These are phyloP conservation scores for Sphenodon punctatus DNA, from an alignment of 2,797 vertebrate genomes.

Conservation along the genomic window DNA sequence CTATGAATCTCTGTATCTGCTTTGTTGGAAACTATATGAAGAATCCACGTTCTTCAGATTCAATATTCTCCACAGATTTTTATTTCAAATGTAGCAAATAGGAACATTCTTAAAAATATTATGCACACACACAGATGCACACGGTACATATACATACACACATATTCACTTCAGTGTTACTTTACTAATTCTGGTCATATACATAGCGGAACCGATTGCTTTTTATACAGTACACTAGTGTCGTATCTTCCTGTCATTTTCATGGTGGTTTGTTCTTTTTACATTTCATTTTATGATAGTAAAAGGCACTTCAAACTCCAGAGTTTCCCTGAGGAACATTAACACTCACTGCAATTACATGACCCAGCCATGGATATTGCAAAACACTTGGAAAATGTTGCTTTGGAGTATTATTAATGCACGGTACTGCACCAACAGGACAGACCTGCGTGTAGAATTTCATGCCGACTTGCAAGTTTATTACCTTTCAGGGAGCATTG, in stretches of 20 bases:
- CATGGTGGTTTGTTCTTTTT: constrained; percentile 9
- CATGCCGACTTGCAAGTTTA: constrained; percentile 23
- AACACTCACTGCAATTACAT: constrained; percentile 39
- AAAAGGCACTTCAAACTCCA: constrained; percentile 30
- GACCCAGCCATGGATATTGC: constrained; percentile 28
- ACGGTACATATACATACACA: neutral
- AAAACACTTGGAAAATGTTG: constrained; percentile 60
- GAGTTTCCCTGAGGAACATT: constrained; percentile 5
- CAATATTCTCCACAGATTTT: too few relatives aligned
- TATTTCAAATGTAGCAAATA: too few relatives aligned
- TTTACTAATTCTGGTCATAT: neutral
- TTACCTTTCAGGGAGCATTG: neutral
- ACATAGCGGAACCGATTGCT: neutral
- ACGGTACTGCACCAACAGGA: constrained; percentile 34
- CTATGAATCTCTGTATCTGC: too few relatives aligned
- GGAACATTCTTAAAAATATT: neutral
- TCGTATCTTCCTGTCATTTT: constrained; percentile 24
- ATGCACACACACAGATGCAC: neutral
- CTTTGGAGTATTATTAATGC: constrained; percentile 51
- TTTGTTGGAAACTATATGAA: too few relatives aligned
- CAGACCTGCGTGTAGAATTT: constrained; percentile 27
- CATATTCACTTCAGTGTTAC: neutral
- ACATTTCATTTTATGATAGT: constrained; percentile 27
- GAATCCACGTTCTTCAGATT: too few relatives aligned
- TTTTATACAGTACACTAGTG: neutral